phyloP scores from a whole-genome alignment of 2,888 invertebrate genomes.

The Catocala sponsa region DNA sequence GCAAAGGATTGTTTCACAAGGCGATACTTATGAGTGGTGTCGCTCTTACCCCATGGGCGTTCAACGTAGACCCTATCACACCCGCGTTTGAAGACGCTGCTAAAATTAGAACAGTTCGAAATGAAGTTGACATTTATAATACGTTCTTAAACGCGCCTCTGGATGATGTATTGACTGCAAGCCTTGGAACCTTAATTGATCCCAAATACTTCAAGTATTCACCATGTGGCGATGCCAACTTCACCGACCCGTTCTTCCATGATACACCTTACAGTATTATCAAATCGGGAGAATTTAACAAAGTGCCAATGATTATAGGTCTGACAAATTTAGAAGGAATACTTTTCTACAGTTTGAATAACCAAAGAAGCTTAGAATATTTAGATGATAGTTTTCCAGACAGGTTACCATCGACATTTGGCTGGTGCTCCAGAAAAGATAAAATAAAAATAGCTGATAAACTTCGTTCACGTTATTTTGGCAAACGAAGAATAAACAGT shows the following conservation, averaged over 20 bases:
- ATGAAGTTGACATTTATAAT: slow-evolving; percentile 61
- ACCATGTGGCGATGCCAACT: slow-evolving; percentile 73
- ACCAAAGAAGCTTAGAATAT: slow-evolving; percentile 62
- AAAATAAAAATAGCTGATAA: slow-evolving; percentile 61
- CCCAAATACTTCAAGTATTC: slow-evolving; percentile 76
- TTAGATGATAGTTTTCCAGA: slow-evolving; percentile 69
- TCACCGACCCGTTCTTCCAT: slow-evolving; percentile 72
- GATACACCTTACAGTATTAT: slow-evolving; percentile 74
- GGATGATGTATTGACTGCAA: slow-evolving; percentile 61
- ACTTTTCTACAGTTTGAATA: slow-evolving; percentile 73
- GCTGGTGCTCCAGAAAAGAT: slow-evolving; percentile 67
- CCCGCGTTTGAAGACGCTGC: slow-evolving; percentile 69
- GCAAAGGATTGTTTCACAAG: slow-evolving; percentile 78
- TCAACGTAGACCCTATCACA: slow-evolving; percentile 66
- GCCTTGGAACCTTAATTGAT: slow-evolving; percentile 68
- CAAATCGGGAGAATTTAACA: slow-evolving; percentile 69
- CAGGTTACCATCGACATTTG: slow-evolving; percentile 74
- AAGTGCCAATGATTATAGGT: slow-evolving; percentile 77
- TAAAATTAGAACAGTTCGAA: slow-evolving; percentile 61
- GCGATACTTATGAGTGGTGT: slow-evolving; percentile 77
- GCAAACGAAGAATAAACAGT: slow-evolving; percentile 54
- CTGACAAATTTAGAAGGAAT: slow-evolving; percentile 72
- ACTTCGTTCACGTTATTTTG: slow-evolving; percentile 73
- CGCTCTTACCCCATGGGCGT: slow-evolving; percentile 76
- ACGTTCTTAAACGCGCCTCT: slow-evolving; percentile 62